These are phyloP conservation scores for Merops nubicus DNA, from an alignment of 2,113 vertebrate species.

Conservation along the genomic window DNA sequence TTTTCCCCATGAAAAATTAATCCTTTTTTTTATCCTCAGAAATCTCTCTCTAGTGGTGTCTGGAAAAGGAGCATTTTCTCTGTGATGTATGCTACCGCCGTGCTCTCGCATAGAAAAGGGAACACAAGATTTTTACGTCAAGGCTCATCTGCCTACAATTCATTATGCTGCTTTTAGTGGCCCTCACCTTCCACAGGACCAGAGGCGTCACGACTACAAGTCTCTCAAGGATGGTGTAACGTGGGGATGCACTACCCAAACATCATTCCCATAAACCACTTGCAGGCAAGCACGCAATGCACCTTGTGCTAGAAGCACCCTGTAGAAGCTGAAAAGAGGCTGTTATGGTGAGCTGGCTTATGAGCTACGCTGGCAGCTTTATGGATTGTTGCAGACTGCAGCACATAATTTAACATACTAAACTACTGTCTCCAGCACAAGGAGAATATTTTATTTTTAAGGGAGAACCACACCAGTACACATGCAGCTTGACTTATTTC, in stretches of 20 bases:
- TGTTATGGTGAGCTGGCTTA: background rate
- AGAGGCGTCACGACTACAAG: background rate
- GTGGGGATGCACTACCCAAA: accelerated
- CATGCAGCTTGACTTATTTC: background rate
- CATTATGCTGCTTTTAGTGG: background rate
- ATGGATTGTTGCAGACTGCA: background rate
- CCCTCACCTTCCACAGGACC: background rate
- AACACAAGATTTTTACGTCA: background rate
- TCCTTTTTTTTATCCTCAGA: background rate
- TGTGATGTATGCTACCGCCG: background rate
- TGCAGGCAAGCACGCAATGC: accelerated
- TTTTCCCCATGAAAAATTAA: background rate
- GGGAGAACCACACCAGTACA: background rate
- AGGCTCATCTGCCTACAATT: background rate
- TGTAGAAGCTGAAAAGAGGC: background rate
- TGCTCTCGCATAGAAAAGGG: background rate
- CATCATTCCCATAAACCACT: background rate
- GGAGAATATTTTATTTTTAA: background rate
- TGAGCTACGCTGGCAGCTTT: background rate
- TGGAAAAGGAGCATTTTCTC: background rate
- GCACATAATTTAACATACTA: background rate
- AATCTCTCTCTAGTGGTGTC: background rate
- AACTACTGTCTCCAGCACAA: background rate
- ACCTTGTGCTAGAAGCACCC: background rate
- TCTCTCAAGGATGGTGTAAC: background rate